Base-by-base conservation (phyloP, 2,113 vertebrate species). In the Fulmarus glacialis region DNA sequence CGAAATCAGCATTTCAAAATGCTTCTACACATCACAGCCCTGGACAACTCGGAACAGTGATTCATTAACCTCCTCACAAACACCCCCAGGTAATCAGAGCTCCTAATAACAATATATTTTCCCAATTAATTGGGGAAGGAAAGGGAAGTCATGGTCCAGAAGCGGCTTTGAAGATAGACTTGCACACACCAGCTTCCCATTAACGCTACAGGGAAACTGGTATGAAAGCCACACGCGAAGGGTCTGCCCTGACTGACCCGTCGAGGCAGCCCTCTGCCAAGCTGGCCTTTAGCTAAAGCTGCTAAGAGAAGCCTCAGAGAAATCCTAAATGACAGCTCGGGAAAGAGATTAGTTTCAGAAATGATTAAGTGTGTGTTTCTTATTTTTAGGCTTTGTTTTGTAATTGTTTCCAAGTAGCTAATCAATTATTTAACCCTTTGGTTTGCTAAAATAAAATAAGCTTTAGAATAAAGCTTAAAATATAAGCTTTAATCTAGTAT, bases 331-430 rank as follows among this genome's bases (percentile, higher is more conserved):
- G 94, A 87, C 94, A 96, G 96, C 89, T 96, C 15, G 0, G 67
- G 89, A 77, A 87, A 94, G 91, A 91, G 93, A 96, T 94, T 96
- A 97, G 67, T 67, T 94, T 94, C 94, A 93, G 89, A 81, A 96
- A 96, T 67, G 42, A 96, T 96, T 91, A 97, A 4, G 15, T 8
- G 16, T 3, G 8, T 26, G n/a, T 43, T 84, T 62, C 77, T 92
- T 96, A 89, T 81, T 94, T 92, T 80, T 92, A 95, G 89, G 55
- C 36, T 84, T 87, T 21, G 59, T 94, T 96, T 94, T 78, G 81
- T 89, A 96, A 87, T 82, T 50, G 83, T 63, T 84, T 55, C 83
- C 67, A n/a, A 70, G 47, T 11, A 16, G 24, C 38, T 24, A 70
- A 96, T 82, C 82, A 45, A 91, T 92, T 2, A 66, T 87, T 95